Conservation (phyloP, 2,888 invertebrate genomes). For the Watsonalla binaria region DNA sequence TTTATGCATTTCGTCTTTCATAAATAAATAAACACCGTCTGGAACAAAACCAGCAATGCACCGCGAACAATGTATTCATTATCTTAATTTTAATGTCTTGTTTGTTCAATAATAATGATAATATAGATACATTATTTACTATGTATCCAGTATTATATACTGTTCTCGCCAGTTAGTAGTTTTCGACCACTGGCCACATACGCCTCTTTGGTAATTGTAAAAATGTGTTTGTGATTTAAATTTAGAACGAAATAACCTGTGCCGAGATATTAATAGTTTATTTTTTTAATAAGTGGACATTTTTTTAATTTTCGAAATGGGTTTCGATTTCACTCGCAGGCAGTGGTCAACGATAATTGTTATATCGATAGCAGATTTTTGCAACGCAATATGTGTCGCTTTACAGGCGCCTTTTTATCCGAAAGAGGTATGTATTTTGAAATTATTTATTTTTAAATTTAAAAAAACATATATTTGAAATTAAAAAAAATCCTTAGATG, state of each 20-base stretch:
- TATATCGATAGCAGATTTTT: constrained; percentile 90
- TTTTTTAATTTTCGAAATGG: constrained; percentile 55
- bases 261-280: not conserved
- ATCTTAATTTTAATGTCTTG: constrained; percentile 30
- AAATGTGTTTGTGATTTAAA: no score
- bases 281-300: not conserved
- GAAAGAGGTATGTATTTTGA: constrained; percentile 81
- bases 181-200: constrained; percentile 30
- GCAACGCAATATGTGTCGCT: constrained; percentile 90
- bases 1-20: not conserved
- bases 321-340: constrained; percentile 82
- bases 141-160: constrained; percentile 38
- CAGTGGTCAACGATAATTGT: constrained; percentile 89
- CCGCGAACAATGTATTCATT: constrained; percentile 13
- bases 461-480: not conserved
- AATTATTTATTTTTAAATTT: not conserved
- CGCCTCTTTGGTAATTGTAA: not conserved
- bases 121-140: constrained; percentile 31
- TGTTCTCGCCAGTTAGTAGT: constrained; percentile 38
- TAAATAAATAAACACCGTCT: not conserved
- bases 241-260: no score
- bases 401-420: constrained; percentile 93
- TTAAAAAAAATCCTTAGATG: not conserved
- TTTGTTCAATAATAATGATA: constrained; percentile 21
- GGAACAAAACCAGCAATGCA: constrained; percentile 23